phyloP scores from a whole-genome alignment of 1,140 invertebrate species.

The Eciton burchellii region DNA sequence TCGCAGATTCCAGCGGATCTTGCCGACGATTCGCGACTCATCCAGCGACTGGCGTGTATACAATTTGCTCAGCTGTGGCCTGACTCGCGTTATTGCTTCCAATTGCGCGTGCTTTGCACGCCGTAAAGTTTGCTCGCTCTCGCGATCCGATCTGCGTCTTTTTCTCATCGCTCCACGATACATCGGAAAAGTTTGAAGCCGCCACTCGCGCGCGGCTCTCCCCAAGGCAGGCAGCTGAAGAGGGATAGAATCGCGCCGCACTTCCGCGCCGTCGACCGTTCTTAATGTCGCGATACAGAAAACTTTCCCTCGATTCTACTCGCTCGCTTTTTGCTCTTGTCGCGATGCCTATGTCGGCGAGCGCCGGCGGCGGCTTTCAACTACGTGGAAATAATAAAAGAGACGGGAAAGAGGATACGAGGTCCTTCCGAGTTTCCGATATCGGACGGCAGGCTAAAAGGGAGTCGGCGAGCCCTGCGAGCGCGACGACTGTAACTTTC shows the following conservation, averaged over 20 bases:
- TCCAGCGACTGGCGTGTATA: not conserved
- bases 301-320: constrained; percentile 50
- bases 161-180: constrained; percentile 28
- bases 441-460: constrained; percentile 46
- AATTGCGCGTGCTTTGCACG: constrained; percentile 1
- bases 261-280: constrained; percentile 62
- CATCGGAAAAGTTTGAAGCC: constrained; percentile 39
- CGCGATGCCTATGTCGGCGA: constrained; percentile 41
- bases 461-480: constrained; percentile 10
- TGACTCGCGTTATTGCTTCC: constrained; percentile 29
- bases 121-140: constrained; percentile 16
- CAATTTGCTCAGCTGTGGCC: not conserved
- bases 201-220: constrained; percentile 26
- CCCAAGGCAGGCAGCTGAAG: not conserved
- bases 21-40: not conserved
- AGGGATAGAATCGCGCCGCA: constrained; percentile 68
- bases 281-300: constrained; percentile 64
- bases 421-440: constrained; percentile 63
- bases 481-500: constrained; percentile 56
- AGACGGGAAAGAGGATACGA: constrained; percentile 37
- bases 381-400: constrained; percentile 74
- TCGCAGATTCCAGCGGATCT: not conserved
- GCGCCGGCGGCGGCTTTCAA: constrained; percentile 53
- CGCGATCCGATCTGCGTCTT: not conserved
- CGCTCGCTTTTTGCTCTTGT: constrained; percentile 47